Conservation (phyloP, 2,797 vertebrate genomes). For the Steatocranus sp. region DNA sequence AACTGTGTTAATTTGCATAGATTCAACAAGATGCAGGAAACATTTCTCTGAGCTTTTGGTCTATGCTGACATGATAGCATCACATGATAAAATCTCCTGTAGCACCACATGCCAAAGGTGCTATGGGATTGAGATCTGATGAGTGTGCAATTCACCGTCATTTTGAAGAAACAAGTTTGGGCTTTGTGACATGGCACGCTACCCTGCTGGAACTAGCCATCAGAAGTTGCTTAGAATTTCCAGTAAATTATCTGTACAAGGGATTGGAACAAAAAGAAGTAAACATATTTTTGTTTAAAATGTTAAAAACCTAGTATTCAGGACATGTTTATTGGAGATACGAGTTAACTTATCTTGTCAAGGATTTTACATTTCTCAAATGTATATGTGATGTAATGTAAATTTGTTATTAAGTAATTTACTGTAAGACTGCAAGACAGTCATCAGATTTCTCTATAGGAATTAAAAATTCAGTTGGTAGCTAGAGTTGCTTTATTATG, state of each 20-base stretch:
- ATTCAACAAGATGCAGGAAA: background rate
- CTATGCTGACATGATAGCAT: background rate
- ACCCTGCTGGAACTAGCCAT: background rate
- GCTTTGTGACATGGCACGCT: background rate
- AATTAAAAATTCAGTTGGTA: background rate
- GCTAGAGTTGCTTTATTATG: background rate
- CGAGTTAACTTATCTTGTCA: background rate
- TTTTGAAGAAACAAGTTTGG: background rate
- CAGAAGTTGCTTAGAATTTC: background rate
- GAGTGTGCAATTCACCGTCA: background rate
- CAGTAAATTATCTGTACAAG: background rate
- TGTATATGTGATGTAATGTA: background rate
- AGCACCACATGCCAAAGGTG: background rate
- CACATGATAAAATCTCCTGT: background rate
- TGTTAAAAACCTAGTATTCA: background rate
- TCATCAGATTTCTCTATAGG: background rate
- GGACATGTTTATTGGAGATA: background rate
- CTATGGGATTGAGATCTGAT: background rate
- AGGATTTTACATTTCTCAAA: background rate
- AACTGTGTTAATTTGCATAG: fast-evolving
- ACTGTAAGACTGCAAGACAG: background rate
- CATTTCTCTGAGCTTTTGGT: background rate
- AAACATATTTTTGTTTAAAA: background rate
- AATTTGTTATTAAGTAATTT: background rate
- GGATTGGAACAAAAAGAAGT: background rate